phyloP scores from a whole-genome alignment of 2,797 vertebrate species.

The Myripristis jacobus region DNA sequence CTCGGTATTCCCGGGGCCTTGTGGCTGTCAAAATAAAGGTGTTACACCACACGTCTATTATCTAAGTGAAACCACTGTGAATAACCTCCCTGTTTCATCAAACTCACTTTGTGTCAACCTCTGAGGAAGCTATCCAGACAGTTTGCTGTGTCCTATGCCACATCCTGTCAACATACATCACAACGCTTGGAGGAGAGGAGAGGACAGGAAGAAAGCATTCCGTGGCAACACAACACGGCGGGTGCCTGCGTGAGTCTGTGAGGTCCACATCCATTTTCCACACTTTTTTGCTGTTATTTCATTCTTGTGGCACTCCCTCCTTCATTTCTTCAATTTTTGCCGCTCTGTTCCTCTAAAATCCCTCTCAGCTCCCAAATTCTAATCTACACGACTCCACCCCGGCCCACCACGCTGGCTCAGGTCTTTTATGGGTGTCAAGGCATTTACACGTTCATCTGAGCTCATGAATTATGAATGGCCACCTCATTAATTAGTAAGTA shows the following conservation, averaged over 20 bases:
- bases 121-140: conserved; percentile 2
- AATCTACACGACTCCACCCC: conserved; percentile 31
- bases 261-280: conserved; percentile 18
- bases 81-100: conserved; percentile 24
- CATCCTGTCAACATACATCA: conserved; percentile 12
- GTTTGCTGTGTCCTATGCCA: conserved; percentile 13
- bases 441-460: conserved; percentile 75
- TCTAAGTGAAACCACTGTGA: conserved; percentile 27
- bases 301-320: too few relatives aligned
- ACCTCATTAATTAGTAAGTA: conserved; percentile 82
- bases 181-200: not conserved
- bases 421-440: conserved; percentile 71
- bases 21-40: not conserved
- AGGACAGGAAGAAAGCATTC: conserved; percentile 17
- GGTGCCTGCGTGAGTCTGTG: conserved; percentile 10
- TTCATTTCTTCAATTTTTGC: too few relatives aligned
- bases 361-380: conserved; percentile 23
- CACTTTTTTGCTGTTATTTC: not conserved
- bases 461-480: conserved; percentile 81
- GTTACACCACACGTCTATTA: conserved; percentile 32
- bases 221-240: not conserved
- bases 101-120: conserved; percentile 26
- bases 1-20: conserved; percentile 31
- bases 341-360: too few relatives aligned
- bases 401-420: conserved; percentile 42